Conservation (phyloP, 2,797 vertebrate genomes). For the Falco cherrug region DNA sequence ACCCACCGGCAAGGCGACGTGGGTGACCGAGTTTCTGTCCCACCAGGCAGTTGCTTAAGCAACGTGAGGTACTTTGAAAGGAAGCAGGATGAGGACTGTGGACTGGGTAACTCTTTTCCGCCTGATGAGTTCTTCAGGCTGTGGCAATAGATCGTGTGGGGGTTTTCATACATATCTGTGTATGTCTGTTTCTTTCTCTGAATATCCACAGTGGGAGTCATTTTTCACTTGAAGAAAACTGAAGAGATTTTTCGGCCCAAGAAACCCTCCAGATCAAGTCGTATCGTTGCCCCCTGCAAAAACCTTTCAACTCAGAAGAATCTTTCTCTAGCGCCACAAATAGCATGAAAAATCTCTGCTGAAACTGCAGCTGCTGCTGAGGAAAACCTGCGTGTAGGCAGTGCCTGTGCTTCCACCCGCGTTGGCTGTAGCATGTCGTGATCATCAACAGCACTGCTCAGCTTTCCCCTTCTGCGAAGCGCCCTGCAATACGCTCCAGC, state of each 20-base stretch:
- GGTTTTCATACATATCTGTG: background rate
- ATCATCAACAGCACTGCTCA: background rate
- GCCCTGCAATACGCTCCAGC: background rate
- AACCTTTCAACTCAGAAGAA: background rate
- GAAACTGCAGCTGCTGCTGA: background rate
- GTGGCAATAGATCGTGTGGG: background rate
- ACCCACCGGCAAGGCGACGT: background rate
- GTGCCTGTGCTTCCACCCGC: background rate
- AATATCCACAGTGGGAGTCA: background rate
- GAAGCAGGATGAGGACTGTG: background rate
- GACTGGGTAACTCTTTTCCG: background rate
- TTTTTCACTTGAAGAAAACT: background rate
- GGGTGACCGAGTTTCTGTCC: background rate
- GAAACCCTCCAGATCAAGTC: background rate
- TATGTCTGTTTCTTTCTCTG: background rate
- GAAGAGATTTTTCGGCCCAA: background rate
- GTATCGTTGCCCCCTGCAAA: background rate
- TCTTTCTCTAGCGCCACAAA: background rate
- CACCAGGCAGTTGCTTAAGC: background rate
- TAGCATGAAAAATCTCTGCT: background rate
- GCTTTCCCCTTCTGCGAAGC: background rate
- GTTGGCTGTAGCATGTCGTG: background rate
- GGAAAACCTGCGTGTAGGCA: background rate
- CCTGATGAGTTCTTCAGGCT: background rate
- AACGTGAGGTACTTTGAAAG: background rate